These are phyloP conservation scores for Yoshiicerus persimilis DNA, from an alignment of 1,140 invertebrate species.

Conservation along the genomic window DNA sequence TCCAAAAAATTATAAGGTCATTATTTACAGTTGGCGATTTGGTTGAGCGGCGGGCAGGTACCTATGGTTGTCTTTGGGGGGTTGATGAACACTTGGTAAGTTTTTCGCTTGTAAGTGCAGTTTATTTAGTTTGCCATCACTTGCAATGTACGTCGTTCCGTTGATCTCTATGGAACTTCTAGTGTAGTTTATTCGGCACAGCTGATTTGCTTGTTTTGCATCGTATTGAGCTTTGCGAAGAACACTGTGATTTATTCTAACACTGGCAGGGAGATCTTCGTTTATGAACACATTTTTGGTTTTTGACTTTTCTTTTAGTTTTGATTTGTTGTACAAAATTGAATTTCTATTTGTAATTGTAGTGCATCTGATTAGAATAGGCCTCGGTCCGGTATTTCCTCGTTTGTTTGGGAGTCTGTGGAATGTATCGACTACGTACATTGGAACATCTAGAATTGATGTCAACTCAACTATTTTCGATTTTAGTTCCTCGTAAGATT, in stretches of 20 bases:
- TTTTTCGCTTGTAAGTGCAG: background rate
- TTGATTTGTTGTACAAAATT: no score
- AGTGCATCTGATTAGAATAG: no score
- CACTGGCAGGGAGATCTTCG: background rate
- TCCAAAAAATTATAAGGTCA: background rate
- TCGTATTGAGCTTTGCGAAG: background rate
- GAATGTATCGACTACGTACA: no score
- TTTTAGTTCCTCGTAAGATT: no score
- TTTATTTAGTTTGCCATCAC: background rate
- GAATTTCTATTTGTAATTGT: no score
- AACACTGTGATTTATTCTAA: background rate
- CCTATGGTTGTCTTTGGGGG: background rate
- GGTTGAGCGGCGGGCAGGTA: background rate
- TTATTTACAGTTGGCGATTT: background rate
- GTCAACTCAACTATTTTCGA: no score
- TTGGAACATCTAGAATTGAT: no score
- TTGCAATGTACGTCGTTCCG: background rate
- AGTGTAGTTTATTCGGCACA: background rate
- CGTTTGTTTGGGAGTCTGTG: no score
- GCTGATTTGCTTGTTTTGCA: background rate
- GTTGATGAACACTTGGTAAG: no score
- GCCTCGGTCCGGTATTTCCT: no score
- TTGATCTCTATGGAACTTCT: background rate
- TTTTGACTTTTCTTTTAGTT: no score
- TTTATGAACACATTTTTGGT: no score